A percentile compares a stretch with the other conserved stretches of the same genome.
phyloP scores from a whole-genome alignment of 2,113 vertebrate genomes.

The Eidolon helvum region DNA sequence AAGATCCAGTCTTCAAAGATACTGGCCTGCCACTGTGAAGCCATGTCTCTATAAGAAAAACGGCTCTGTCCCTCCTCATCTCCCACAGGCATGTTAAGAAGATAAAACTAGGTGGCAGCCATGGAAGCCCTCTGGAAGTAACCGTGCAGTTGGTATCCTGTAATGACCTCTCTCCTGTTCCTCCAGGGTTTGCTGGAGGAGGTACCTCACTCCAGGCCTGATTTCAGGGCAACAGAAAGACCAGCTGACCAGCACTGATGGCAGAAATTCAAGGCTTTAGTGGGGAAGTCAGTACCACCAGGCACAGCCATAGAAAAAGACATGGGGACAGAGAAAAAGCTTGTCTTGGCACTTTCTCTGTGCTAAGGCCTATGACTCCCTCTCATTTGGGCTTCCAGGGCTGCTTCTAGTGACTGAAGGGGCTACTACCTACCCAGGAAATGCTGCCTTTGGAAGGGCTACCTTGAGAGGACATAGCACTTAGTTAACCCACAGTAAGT shows the following conservation, averaged over 20 bases:
- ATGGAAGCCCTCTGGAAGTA: background rate
- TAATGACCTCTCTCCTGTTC: background rate
- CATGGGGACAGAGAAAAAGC: background rate
- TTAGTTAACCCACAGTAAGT: background rate
- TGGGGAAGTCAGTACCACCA: background rate
- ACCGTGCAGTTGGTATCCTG: background rate
- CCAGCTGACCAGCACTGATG: accelerated
- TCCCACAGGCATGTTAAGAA: background rate
- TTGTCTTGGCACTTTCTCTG: background rate
- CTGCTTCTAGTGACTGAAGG: background rate
- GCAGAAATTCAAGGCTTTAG: background rate
- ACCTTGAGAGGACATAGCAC: background rate
- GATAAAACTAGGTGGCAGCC: background rate
- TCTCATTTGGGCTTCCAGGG: background rate
- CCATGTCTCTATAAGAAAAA: background rate
- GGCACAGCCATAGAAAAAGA: background rate
- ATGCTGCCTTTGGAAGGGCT: background rate
- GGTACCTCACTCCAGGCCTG: background rate
- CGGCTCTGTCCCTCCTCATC: background rate
- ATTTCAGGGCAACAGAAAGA: background rate
- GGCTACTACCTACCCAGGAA: background rate
- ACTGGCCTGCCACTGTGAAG: background rate
- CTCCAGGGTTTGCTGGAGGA: background rate
- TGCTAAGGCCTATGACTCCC: background rate
- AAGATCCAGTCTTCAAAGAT: background rate